Conservation (phyloP, 2,888 invertebrate species). For the Pherbina coryleti region DNA sequence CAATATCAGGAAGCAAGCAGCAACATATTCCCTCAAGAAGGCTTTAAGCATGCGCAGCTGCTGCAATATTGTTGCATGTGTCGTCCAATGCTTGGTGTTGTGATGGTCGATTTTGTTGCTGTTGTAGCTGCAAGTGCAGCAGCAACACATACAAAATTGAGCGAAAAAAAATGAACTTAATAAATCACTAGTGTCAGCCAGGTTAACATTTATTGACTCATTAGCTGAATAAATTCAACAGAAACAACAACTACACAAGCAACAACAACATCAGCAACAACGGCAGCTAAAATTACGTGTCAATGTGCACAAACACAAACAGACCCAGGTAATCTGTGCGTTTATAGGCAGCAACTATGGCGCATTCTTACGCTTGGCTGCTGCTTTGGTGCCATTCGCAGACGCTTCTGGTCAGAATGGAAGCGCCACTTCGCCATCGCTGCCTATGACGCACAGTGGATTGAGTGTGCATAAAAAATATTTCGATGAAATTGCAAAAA, state of each 20-base stretch:
- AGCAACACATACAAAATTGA: not conserved
- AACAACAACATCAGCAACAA: conserved; percentile 21
- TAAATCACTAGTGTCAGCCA: conserved; percentile 56
- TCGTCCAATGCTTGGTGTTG: not conserved
- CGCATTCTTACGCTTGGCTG: conserved; percentile 20
- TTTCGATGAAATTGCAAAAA: too few species aligned
- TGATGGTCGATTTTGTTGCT: conserved; percentile 27
- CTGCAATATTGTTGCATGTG: conserved; percentile 7
- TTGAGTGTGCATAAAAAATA: too few species aligned
- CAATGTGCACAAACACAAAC: not conserved
- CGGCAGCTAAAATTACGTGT: too few species aligned
- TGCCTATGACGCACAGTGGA: not conserved
- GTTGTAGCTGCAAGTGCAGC: conserved; percentile 12
- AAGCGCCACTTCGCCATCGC: conserved; percentile 26
- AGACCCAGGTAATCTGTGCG: not conserved
- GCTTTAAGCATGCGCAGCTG: conserved; percentile 43
- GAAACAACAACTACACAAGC: conserved; percentile 26
- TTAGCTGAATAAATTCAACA: conserved; percentile 49
- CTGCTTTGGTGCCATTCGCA: not conserved
- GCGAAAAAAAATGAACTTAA: conserved; percentile 39
- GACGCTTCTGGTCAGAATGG: conserved; percentile 9
- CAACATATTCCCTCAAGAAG: not conserved
- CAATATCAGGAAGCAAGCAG: conserved; percentile 47
- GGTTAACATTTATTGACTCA: conserved; percentile 55
- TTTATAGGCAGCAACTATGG: conserved; percentile 25